Percentiles rank a stretch among this genome's conserved stretches.
Evolutionary conservation across 2,888 invertebrate species (phyloP).

Genomic region (Sericinus montela): DNA sequence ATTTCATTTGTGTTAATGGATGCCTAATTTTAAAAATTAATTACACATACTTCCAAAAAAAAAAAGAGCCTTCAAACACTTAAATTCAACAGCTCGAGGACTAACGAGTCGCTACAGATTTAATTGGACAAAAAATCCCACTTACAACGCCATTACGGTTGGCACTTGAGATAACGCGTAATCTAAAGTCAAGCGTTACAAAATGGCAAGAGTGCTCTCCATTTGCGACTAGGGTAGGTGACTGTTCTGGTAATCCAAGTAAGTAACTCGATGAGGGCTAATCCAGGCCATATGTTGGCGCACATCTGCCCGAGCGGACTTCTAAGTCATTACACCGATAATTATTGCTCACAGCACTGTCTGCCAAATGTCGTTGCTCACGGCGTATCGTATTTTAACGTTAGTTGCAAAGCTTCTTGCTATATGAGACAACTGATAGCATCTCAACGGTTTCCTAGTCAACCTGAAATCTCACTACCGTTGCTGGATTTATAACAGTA

Average conservation of each 20-base stretch:
- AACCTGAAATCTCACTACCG: no score
- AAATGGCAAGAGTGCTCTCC: slow-evolving; percentile 29
- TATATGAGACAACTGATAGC: no score
- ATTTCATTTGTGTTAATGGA: neutral
- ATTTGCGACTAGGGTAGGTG: slow-evolving; percentile 33
- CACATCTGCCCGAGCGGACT: slow-evolving; percentile 45
- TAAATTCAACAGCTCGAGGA: slow-evolving; percentile 2
- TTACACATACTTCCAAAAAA: neutral
- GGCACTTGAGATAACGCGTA: slow-evolving; percentile 37
- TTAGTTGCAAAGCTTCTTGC: neutral
- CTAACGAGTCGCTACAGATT: slow-evolving; percentile 24
- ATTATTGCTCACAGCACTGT: slow-evolving; percentile 53
- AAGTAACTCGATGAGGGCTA: slow-evolving; percentile 52
- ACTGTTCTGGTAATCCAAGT: slow-evolving; percentile 46
- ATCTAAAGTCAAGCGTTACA: slow-evolving; percentile 37
- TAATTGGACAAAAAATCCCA: slow-evolving; percentile 25
- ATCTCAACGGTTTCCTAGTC: no score
- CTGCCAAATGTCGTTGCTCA: slow-evolving; percentile 55
- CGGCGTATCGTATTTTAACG: slow-evolving; percentile 13
- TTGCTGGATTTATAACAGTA: no score
- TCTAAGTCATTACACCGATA: slow-evolving; percentile 73
- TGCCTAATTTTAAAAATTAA: neutral
- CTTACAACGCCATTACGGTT: slow-evolving; percentile 26
- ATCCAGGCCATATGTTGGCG: slow-evolving; percentile 57
- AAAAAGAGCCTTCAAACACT: slow-evolving; percentile 13